A percentile compares a stretch with the other conserved stretches of the same genome.
Evolutionary conservation across 2,888 invertebrate genomes (phyloP).

Genomic region (Zygothrica quintamaculata): DNA sequence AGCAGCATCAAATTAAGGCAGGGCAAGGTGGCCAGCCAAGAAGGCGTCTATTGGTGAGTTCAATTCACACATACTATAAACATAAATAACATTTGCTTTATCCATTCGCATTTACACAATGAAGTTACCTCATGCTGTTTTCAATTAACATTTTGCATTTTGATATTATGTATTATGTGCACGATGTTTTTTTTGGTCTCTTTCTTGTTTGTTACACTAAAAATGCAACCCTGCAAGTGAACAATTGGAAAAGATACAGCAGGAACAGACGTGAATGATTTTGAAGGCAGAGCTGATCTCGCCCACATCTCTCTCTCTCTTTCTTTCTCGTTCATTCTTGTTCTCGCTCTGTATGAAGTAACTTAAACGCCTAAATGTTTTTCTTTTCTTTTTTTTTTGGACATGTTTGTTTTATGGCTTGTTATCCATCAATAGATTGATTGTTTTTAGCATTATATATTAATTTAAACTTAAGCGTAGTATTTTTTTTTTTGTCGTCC

Average conservation of each 20-base stretch:
- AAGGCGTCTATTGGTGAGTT: slow-evolving; percentile 48
- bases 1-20: slow-evolving; percentile 33
- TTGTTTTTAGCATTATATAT: slow-evolving; percentile 1
- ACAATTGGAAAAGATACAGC: not conserved
- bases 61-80: not conserved
- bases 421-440: slow-evolving; percentile 3
- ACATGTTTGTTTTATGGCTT: slow-evolving; percentile 4
- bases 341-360: not conserved
- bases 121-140: not conserved
- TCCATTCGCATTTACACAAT: not conserved
- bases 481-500: slow-evolving; percentile 23
- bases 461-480: slow-evolving; percentile 13
- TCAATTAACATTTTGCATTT: not conserved
- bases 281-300: too few relatives aligned
- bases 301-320: too few relatives aligned
- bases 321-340: too few relatives aligned
- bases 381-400: slow-evolving; percentile 25
- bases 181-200: slow-evolving; percentile 21
- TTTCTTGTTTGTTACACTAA: not conserved
- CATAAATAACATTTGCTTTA: not conserved
- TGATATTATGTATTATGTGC: not conserved
- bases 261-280: not conserved
- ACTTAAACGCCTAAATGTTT: not conserved
- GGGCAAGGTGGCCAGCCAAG: slow-evolving; percentile 16
- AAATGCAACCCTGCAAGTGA: not conserved